Conservation (phyloP, 2,888 invertebrate species). For the Drosophila hamatofila region DNA sequence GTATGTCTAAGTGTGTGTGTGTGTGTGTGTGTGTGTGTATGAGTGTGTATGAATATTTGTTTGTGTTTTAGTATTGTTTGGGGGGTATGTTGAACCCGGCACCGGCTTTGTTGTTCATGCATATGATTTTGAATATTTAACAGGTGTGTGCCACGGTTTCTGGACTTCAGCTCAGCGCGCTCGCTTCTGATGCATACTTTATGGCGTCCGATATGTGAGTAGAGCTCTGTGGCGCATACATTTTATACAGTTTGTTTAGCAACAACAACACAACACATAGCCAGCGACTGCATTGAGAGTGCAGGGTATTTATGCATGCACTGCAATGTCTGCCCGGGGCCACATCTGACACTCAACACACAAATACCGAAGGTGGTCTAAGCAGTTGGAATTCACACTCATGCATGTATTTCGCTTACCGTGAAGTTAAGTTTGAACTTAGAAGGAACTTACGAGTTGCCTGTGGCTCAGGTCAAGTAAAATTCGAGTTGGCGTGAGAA, state of each 20-base stretch:
- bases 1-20: constrained; percentile 1
- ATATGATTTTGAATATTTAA: constrained; percentile 80
- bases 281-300: neutral
- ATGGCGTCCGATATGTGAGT: constrained; percentile 40
- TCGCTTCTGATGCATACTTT: constrained; percentile 72
- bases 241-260: constrained; percentile 27
- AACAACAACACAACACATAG: neutral
- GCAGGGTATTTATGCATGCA: constrained; percentile 10
- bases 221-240: constrained; percentile 32
- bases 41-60: constrained; percentile 12
- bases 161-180: constrained; percentile 45
- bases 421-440: neutral
- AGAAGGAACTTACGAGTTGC: neutral
- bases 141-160: constrained; percentile 53
- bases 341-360: constrained; percentile 1
- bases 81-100: constrained; percentile 14
- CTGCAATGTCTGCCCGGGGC: neutral
- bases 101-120: constrained; percentile 58
- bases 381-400: neutral
- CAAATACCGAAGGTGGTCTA: neutral
- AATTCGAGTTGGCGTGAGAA: neutral
- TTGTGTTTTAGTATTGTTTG: constrained; percentile 3
- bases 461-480: neutral
- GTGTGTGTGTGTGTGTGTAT: neutral
- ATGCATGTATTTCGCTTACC: too few species aligned